Evolutionary conservation across 2,888 invertebrate genomes (phyloP), one percentile per base, ranked within the genome.

Genomic region (Neoitamus cyanurus): DNA sequence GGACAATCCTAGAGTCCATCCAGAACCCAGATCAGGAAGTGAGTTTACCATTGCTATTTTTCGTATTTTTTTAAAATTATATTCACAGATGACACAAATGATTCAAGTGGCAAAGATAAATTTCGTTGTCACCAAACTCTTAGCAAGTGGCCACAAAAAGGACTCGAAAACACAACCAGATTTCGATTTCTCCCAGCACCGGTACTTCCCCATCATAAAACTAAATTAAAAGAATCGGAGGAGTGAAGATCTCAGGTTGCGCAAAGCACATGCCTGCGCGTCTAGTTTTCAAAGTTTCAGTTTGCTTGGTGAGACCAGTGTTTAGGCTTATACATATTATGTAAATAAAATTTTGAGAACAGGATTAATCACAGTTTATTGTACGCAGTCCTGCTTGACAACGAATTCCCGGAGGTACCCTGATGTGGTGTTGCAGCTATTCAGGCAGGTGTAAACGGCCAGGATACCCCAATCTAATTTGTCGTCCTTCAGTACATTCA

Each of bases 101-200:
- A 92, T 98, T 78, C 97, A 96, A 92, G 96, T 99, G 87, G 95
- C 97, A 58, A 99, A 99, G 93, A 98, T 97, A 0, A 99, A 99
- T 93, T 98, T 97, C 90, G 96, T 99, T 87, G 98, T 99, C 13
- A 93, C 98, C 91, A 98, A 98, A 91, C 92, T 99, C 85, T 92
- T 99, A 86, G 96, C 97, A 0, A 97, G 97, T 86, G 99, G 98
- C 7, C 98, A 98, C 91, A 97, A 97, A 90, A 95, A 95, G 88
- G 97, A 97, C 86, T 95, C 96, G 0, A 94, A 94, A 85, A 94
- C 94, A 25, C 96, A 97, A 9, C 97, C 98, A 0, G 96, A 97
- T 87, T 98, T 98, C 90, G 98, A 98, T 90, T 98, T 98, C 90
- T 94, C 96, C 68, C 94, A 94, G 88, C 97, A 98, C 92, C 95